Conservation (phyloP, 2,113 vertebrate species). For the Prietella phreatophila region DNA sequence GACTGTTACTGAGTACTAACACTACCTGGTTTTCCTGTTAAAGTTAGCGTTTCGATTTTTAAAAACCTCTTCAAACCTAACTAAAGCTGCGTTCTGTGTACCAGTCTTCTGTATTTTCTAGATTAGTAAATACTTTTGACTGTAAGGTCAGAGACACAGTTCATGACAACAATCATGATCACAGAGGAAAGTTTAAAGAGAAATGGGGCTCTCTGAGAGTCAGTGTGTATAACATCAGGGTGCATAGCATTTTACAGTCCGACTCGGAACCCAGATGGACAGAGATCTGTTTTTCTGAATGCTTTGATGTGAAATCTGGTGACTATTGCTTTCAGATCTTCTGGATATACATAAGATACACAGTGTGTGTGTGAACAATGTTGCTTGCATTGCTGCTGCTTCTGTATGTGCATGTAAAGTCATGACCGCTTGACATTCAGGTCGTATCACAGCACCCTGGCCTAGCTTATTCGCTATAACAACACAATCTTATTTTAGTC, state of each 20-base stretch:
- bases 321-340: no score
- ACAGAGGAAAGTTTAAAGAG: background rate
- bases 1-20: background rate
- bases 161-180: background rate
- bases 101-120: no score
- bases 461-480: background rate
- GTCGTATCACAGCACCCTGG: background rate
- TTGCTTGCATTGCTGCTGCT: background rate
- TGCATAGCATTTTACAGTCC: background rate
- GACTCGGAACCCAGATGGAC: background rate
- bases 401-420: background rate
- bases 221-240: background rate
- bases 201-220: background rate
- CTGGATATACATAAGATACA: no score
- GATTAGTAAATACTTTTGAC: background rate
- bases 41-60: background rate
- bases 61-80: no score
- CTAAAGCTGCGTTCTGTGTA: no score
- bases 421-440: background rate
- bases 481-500: no score
- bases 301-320: no score
- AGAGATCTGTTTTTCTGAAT: no score
- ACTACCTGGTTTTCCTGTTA: background rate
- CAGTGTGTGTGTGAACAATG: background rate
- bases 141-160: no score